Conservation (phyloP, 2,888 invertebrate species). For the Conus canariensis region DNA sequence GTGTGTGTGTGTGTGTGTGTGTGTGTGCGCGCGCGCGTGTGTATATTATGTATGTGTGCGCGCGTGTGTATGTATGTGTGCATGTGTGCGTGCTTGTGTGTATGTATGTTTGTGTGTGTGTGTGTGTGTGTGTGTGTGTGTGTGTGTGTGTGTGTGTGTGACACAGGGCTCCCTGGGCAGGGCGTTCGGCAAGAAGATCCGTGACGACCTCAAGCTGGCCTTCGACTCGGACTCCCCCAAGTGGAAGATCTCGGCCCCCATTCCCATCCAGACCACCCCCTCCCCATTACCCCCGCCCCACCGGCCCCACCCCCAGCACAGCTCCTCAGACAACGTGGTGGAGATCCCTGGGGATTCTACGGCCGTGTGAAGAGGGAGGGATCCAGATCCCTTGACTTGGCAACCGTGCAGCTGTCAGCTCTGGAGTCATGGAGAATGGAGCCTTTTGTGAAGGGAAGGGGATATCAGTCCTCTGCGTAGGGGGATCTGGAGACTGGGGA, state of each 20-base stretch:
- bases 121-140: no score
- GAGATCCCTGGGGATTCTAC: conserved; percentile 50
- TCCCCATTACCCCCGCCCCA: background rate
- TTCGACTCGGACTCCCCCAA: conserved; percentile 58
- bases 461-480: no score
- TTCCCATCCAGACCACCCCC: conserved; percentile 50
- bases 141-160: background rate
- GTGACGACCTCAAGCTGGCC: conserved; percentile 65
- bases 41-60: no score
- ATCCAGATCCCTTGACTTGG: background rate
- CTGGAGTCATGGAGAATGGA: no score
- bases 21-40: no score
- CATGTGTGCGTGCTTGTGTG: no score
- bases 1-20: no score
- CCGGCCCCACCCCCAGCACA: conserved; percentile 43
- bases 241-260: conserved; percentile 60
- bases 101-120: no score
- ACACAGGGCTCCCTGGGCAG: conserved; percentile 73
- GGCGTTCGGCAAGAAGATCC: conserved; percentile 73
- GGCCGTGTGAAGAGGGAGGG: conserved; percentile 38
- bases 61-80: no score
- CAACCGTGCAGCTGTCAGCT: no score
- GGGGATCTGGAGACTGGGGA: no score
- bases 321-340: conserved; percentile 54
- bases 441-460: no score